Percentiles rank a stretch among this genome's conserved stretches.
Conservation (phyloP, 2,113 vertebrate genomes). For the Heloderma charlesbogerti region DNA sequence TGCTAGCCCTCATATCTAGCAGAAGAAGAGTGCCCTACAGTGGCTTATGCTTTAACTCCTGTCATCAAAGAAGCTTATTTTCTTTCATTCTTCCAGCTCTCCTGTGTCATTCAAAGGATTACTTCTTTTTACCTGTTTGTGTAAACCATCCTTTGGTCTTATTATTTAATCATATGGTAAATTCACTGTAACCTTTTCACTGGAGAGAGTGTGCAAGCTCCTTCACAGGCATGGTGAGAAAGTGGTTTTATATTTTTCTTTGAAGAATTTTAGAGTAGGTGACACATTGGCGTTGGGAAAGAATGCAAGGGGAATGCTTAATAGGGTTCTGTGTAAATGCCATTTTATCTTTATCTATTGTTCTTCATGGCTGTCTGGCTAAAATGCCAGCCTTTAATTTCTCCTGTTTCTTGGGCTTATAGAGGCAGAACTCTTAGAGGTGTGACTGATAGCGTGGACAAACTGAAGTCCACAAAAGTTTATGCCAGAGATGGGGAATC, state of each 20-base stretch:
- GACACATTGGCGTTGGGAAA: slow-evolving; percentile 9
- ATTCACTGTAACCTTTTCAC: slow-evolving; percentile 22
- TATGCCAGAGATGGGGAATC: not conserved
- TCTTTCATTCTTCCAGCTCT: slow-evolving; percentile 8
- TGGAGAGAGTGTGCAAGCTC: not conserved
- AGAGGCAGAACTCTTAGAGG: not conserved
- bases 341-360: slow-evolving; percentile 1
- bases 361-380: not conserved
- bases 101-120: not conserved
- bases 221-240: not conserved
- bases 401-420: not conserved
- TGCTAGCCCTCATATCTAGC: not conserved
- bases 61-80: slow-evolving; percentile 9
- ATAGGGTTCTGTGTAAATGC: not conserved
- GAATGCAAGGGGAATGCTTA: slow-evolving; percentile 7
- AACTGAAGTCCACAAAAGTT: not conserved
- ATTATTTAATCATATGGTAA: slow-evolving; percentile 10
- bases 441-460: not conserved
- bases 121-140: slow-evolving; percentile 20
- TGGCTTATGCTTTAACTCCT: slow-evolving; percentile 14
- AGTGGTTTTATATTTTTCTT: slow-evolving; percentile 16
- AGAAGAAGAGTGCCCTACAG: not conserved
- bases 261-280: slow-evolving; percentile 22
- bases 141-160: slow-evolving; percentile 18
- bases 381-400: not conserved